Evolutionary conservation across 2,797 vertebrate species (phyloP).

Genomic region (Cuniculus paca): DNA sequence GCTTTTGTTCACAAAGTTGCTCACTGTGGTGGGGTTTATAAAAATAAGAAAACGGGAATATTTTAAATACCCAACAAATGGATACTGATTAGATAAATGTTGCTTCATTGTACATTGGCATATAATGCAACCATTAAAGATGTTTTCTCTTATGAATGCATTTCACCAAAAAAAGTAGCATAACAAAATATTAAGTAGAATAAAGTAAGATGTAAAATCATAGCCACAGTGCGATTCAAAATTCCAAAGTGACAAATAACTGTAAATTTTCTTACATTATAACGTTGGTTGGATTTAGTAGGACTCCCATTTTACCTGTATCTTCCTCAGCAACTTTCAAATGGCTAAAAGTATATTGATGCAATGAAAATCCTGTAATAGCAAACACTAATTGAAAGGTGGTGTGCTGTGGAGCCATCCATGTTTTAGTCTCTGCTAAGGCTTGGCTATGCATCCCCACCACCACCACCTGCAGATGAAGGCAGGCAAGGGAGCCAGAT

Average conservation of each 20-base stretch:
- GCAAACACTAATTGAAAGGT: too few relatives aligned
- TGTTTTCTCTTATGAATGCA: not conserved
- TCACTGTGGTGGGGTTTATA: not conserved
- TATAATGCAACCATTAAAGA: not conserved
- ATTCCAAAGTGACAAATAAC: not conserved
- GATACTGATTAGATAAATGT: not conserved
- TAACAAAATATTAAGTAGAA: not conserved
- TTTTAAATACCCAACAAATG: not conserved
- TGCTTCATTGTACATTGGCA: not conserved
- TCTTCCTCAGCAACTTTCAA: not conserved
- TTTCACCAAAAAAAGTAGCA: not conserved
- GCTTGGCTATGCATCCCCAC: fast-evolving
- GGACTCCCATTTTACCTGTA: not conserved
- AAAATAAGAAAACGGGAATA: not conserved
- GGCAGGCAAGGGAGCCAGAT: slow-evolving; percentile 7
- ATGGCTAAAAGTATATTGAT: not conserved
- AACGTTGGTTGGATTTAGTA: not conserved
- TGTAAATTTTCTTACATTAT: not conserved
- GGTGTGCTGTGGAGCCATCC: not conserved
- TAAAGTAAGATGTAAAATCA: slow-evolving; percentile 18
- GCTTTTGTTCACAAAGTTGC: slow-evolving; percentile 13
- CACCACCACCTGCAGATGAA: not conserved
- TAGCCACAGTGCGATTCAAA: not conserved
- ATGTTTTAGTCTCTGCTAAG: fast-evolving
- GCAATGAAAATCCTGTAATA: not conserved